Conservation (phyloP, 2,113 vertebrate genomes). For the Echinops telfairi region DNA sequence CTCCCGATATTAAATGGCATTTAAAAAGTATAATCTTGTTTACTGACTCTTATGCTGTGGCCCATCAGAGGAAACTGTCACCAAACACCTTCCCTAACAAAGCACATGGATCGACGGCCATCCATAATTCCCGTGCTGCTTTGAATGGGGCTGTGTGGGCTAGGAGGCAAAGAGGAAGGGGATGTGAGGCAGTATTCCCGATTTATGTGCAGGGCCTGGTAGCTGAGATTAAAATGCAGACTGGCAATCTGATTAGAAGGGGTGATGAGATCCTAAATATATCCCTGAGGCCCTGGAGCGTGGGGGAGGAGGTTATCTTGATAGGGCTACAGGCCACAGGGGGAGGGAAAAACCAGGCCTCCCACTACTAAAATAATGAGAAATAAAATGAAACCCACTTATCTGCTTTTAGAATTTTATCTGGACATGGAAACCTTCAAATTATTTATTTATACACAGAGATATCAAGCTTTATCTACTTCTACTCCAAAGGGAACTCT, state of each 20-base stretch:
- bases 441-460: constrained; percentile 73
- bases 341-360: constrained; percentile 13
- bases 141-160: background rate
- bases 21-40: background rate
- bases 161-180: background rate
- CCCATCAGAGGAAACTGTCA: constrained; percentile 28
- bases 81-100: constrained; percentile 8
- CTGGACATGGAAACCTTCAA: constrained; percentile 69
- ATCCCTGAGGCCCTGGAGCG: constrained; percentile 16
- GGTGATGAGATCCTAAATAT: constrained; percentile 65
- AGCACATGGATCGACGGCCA: constrained; percentile 14
- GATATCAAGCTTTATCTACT: constrained; percentile 66
- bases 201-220: constrained; percentile 9
- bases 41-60: constrained; percentile 7
- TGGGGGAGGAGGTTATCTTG: constrained; percentile 13
- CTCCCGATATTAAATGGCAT: background rate
- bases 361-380: constrained; percentile 68
- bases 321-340: constrained; percentile 11
- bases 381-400: constrained; percentile 73
- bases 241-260: constrained; percentile 76
- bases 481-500: constrained; percentile 75
- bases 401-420: constrained; percentile 75
- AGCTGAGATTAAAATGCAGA: constrained; percentile 68
- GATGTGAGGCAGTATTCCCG: background rate
- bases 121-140: constrained; percentile 2